Conservation (phyloP, 1,140 invertebrate genomes). For the Vollenhovia emeryi region DNA sequence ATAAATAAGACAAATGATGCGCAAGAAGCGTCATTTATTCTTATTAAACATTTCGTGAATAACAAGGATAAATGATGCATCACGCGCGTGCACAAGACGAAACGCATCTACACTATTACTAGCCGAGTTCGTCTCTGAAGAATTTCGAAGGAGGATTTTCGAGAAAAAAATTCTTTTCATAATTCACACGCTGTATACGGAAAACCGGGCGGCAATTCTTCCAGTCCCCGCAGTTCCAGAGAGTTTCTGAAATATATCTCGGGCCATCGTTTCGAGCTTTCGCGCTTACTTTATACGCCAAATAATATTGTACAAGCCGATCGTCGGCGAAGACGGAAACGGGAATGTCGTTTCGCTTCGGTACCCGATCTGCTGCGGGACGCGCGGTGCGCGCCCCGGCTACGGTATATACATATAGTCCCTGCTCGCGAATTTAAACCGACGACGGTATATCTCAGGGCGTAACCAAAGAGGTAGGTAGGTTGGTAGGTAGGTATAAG, state of each 20-base stretch:
- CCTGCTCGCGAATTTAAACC: constrained; percentile 68
- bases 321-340: not conserved
- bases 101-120: no score
- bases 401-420: constrained; percentile 51
- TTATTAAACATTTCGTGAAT: no score
- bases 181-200: not conserved
- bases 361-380: constrained; percentile 24
- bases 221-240: not conserved
- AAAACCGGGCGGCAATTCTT: not conserved
- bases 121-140: not conserved
- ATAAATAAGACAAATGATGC: no score
- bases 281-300: not conserved
- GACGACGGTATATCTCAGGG: constrained; percentile 74
- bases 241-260: not conserved
- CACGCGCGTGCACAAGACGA: no score
- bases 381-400: constrained; percentile 1
- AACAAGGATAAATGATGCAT: no score
- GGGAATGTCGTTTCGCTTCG: not conserved
- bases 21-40: no score
- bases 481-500: constrained; percentile 82
- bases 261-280: not conserved
- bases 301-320: constrained; percentile 8
- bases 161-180: not conserved
- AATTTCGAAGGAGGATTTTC: not conserved
- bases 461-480: constrained; percentile 80